These are phyloP conservation scores for Spialia ferax DNA, from an alignment of 2,888 invertebrate genomes.

Conservation along the genomic window DNA sequence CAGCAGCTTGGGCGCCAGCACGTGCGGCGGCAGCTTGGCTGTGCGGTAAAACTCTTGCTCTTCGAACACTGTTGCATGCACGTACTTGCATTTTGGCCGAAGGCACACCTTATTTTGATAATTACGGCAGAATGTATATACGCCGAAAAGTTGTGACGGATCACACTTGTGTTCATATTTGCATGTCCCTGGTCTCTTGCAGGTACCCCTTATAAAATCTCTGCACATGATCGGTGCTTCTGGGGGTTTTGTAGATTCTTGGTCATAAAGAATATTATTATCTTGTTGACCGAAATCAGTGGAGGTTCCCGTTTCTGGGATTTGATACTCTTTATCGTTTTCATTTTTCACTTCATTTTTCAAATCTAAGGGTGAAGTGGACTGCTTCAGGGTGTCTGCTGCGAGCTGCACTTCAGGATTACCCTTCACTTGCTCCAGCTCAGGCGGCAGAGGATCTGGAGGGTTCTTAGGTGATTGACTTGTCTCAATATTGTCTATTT, in stretches of 20 bases:
- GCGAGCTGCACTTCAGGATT: constrained; percentile 3
- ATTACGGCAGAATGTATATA: constrained; percentile 28
- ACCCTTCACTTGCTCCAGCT: not conserved
- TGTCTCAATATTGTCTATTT: constrained; percentile 27
- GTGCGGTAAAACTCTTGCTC: constrained; percentile 34
- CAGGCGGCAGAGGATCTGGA: constrained; percentile 14
- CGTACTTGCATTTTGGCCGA: constrained; percentile 20
- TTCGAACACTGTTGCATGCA: constrained; percentile 30
- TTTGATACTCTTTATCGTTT: constrained; percentile 2
- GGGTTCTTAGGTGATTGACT: constrained; percentile 16
- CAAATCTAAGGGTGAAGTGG: not conserved
- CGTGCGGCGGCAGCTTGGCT: constrained; percentile 27
- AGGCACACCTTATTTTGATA: constrained; percentile 24
- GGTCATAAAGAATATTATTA: too few relatives aligned
- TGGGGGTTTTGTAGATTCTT: not conserved
- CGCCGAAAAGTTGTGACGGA: constrained; percentile 15
- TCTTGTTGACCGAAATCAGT: not conserved
- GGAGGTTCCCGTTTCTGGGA: not conserved
- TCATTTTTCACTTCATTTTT: constrained; percentile 13
- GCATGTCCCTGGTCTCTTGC: constrained; percentile 25
- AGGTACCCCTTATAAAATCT: constrained; percentile 25
- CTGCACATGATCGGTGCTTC: constrained; percentile 15
- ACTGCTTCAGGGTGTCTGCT: not conserved
- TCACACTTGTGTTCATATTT: constrained; percentile 23
- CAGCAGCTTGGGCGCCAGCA: constrained; percentile 17